Evolutionary conservation across 2,888 invertebrate species (phyloP).

Genomic region (Brachyopa scutellaris): DNA sequence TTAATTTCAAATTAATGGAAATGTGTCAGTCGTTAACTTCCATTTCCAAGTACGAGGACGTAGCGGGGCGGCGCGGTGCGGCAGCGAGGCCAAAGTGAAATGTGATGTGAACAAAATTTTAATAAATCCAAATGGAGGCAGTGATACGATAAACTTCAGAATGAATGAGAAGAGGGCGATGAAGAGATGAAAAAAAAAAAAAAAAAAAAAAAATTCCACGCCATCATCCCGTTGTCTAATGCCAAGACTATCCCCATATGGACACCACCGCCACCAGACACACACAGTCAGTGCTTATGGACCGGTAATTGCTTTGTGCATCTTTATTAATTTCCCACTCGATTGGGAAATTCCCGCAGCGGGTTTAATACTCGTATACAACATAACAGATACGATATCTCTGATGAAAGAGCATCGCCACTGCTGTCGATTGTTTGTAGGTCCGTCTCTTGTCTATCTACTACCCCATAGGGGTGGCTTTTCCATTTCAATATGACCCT

Average conservation of each 20-base stretch:
- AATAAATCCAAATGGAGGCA: conserved; percentile 67
- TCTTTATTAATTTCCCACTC: conserved; percentile 72
- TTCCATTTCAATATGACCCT: conserved; percentile 10
- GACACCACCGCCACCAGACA: neutral
- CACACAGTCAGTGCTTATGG: conserved; percentile 46
- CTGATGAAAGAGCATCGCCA: conserved; percentile 5
- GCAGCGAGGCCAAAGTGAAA: conserved; percentile 38
- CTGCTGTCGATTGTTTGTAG: conserved; percentile 42
- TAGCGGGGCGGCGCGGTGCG: neutral
- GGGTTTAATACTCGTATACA: conserved; percentile 56
- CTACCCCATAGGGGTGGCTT: conserved; percentile 37
- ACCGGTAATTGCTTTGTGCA: conserved; percentile 71
- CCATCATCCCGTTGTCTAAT: conserved; percentile 44
- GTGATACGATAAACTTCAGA: conserved; percentile 43
- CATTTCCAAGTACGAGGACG: conserved; percentile 50
- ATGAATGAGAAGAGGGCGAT: conserved; percentile 26
- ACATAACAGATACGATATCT: neutral
- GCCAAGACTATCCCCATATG: conserved; percentile 6
- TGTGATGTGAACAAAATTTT: conserved; percentile 71
- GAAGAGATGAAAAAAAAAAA: neutral
- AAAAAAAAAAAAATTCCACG: conserved; percentile 24
- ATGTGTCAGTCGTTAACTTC: conserved; percentile 73
- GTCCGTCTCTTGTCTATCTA: neutral
- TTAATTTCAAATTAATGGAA: conserved; percentile 72
- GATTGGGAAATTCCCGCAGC: conserved; percentile 67